phyloP scores from a whole-genome alignment of 2,113 vertebrate species.

The Cacatua alba region DNA sequence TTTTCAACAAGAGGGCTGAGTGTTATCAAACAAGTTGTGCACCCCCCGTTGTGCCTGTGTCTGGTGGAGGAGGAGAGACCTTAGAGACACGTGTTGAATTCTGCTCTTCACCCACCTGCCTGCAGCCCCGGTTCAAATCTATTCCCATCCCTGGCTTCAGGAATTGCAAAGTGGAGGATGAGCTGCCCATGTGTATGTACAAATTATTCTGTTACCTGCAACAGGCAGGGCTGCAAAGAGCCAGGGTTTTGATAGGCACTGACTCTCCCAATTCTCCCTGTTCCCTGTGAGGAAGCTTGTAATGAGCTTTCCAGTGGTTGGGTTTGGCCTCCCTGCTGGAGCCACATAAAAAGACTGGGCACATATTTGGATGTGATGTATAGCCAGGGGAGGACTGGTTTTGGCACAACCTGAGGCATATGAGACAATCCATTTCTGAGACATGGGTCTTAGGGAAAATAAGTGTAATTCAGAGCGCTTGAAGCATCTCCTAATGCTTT shows the following conservation, averaged over 20 bases:
- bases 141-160: background rate
- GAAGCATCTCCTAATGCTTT: constrained; percentile 72
- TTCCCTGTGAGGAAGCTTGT: background rate
- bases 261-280: background rate
- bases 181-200: fast-evolving
- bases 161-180: background rate
- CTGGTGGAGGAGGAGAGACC: background rate
- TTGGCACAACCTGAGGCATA: background rate
- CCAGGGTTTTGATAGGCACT: background rate
- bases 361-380: background rate
- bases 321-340: background rate
- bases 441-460: constrained; percentile 55
- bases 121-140: background rate
- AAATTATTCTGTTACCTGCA: background rate
- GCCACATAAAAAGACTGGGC: background rate
- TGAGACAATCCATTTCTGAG: constrained; percentile 47
- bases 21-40: background rate
- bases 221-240: background rate
- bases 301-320: background rate
- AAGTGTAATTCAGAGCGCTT: constrained; percentile 58
- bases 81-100: background rate
- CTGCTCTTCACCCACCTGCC: background rate
- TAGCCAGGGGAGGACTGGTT: background rate
- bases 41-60: background rate
- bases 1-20: background rate